Base-by-base conservation (phyloP, 1,140 invertebrate species). In the Pollicipes pollicipes region DNA sequence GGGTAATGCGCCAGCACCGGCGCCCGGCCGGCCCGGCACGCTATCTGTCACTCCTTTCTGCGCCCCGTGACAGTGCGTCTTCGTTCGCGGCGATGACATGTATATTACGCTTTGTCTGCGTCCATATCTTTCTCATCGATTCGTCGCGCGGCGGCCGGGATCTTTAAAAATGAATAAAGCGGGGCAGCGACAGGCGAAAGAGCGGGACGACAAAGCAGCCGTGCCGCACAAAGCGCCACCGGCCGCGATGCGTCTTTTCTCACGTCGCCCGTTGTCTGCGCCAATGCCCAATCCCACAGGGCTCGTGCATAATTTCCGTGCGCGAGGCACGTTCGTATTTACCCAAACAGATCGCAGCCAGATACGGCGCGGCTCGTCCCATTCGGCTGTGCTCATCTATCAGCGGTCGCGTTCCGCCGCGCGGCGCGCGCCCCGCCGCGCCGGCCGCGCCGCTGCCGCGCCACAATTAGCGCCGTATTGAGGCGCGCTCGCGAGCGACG, bases 401-500 rank as follows among this genome's bases (percentile, higher is more conserved):
- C 45, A 58, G 13, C 17, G 45, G 6, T 10, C 17, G 45, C 17
- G 45, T 10, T 10, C 17, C 13, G 45, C 45, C 13, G 45, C 45
- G 45, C 10, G 10, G 17, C 45, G 45, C 45, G 45, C 8, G 13
- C 10, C 45, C 17, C 32, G 32, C 4, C 32, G 32, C 16, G 32
- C 32, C 32, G 32, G 4, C 45, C 45, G 45, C 21, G 21, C 6
- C 45, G 45, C 21, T 10, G 45, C 45, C 45, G 8, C 45, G 45
- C 45, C 45, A 58, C 45, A 58, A 58, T 58, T 58, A 58, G 45
- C 45, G 45, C 45, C 45, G 45, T 58, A 58, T 58, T 58, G 45
- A 58, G 45, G 6, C 10, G 45, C 45, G 45, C 6, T 21, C 32
- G 32, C 13, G 17, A 10, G 21, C 45, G 45, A 21, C 45, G 45